phyloP scores from a whole-genome alignment of 2,888 invertebrate species.

The Desoria tigrina region DNA sequence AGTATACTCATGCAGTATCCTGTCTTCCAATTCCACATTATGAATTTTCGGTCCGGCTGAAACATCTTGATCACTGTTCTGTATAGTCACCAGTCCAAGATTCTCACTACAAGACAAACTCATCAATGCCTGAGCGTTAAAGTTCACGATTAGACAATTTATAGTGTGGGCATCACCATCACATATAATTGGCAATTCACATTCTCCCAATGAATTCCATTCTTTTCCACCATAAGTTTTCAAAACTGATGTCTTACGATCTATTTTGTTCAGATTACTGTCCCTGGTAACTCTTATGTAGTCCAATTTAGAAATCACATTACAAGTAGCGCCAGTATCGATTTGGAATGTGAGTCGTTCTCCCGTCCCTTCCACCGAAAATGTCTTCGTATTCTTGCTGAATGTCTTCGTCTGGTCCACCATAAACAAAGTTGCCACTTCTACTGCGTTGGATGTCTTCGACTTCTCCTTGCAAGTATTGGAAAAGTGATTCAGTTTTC shows the following conservation, averaged over 20 bases:
- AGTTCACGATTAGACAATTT: slow-evolving; percentile 7
- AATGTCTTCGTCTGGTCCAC: not conserved
- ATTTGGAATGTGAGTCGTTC: slow-evolving; percentile 10
- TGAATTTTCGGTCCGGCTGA: no score
- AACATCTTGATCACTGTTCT: slow-evolving; percentile 24
- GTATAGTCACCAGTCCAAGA: slow-evolving; percentile 16
- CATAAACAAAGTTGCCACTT: not conserved
- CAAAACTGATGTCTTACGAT: no score
- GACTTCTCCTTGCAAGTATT: not conserved
- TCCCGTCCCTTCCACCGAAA: slow-evolving; percentile 6
- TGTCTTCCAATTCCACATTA: no score
- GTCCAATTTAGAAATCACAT: slow-evolving; percentile 13
- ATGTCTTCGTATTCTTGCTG: slow-evolving; percentile 22
- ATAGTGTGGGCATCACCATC: not conserved
- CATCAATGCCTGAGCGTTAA: slow-evolving; percentile 16
- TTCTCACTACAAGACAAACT: slow-evolving; percentile 13
- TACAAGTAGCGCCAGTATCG: slow-evolving; percentile 20
- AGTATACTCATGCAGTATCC: no score
- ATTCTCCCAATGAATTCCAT: not conserved
- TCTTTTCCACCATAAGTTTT: not conserved
- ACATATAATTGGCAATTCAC: slow-evolving; percentile 1
- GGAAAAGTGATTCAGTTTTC: not conserved
- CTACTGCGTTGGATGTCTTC: not conserved
- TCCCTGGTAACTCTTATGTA: not conserved
- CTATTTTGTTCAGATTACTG: no score